These are phyloP conservation scores for Pteropus rufus DNA, from an alignment of 2,797 vertebrate species.

Conservation along the genomic window DNA sequence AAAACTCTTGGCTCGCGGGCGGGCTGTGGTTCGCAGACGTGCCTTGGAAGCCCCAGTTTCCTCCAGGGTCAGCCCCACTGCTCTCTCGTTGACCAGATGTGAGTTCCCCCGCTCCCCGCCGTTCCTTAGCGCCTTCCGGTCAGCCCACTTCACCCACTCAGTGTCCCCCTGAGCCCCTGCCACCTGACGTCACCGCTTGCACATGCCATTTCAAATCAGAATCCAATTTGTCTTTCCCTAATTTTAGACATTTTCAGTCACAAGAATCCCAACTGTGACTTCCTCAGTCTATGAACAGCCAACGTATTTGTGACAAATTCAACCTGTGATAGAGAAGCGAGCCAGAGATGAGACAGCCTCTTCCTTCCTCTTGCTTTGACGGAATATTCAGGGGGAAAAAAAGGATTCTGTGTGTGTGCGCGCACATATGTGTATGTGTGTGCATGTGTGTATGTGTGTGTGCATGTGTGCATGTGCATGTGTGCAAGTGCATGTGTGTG, in stretches of 20 bases:
- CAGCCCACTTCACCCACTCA: fast-evolving
- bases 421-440: too few species aligned
- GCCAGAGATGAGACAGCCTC: background rate
- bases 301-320: background rate
- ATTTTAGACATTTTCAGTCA: background rate
- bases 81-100: fast-evolving
- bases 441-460: too few species aligned
- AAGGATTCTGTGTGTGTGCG: background rate
- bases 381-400: background rate
- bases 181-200: too few species aligned
- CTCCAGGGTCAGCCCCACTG: fast-evolving
- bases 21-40: fast-evolving
- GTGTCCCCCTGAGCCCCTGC: fast-evolving
- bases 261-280: background rate
- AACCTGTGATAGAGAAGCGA: background rate
- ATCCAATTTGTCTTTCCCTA: background rate
- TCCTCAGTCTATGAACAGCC: background rate
- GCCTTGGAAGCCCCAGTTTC: background rate
- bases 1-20: background rate
- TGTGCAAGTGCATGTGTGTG: too few species aligned
- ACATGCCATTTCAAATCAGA: background rate
- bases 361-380: background rate
- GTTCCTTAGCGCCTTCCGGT: too few species aligned
- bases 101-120: background rate
- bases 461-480: too few species aligned